Evolutionary conservation across 2,113 vertebrate genomes (phyloP).

Genomic region (Catharus fuscescens): DNA sequence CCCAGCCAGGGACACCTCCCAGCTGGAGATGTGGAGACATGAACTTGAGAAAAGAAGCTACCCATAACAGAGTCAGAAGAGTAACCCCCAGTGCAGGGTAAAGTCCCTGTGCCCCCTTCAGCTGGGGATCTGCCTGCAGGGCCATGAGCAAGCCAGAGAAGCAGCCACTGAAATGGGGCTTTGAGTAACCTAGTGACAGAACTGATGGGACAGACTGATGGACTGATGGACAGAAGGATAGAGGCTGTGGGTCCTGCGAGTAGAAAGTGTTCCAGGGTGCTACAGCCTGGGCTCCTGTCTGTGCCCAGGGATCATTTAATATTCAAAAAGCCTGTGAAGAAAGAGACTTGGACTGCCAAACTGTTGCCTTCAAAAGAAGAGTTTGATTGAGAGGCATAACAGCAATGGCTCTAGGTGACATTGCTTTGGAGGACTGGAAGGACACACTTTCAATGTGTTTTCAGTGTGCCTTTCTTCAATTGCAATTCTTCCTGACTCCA

Average conservation of each 20-base stretch:
- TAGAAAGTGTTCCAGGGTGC: neutral
- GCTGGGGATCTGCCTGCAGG: rapidly evolving
- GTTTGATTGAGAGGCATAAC: neutral
- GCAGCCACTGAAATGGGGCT: neutral
- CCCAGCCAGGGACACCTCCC: neutral
- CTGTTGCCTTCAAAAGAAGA: neutral
- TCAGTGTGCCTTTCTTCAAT: neutral
- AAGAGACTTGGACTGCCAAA: neutral
- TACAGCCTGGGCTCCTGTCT: neutral
- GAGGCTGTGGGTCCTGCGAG: neutral
- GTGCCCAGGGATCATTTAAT: neutral
- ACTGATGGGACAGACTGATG: neutral
- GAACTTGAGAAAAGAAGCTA: neutral
- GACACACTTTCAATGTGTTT: neutral
- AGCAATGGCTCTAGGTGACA: neutral
- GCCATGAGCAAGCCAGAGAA: rapidly evolving
- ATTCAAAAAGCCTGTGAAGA: neutral
- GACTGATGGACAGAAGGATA: neutral
- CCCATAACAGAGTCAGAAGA: neutral
- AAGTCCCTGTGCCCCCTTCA: neutral
- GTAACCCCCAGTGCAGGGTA: neutral
- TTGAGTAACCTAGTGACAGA: neutral
- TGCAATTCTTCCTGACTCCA: neutral
- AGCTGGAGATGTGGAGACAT: neutral
- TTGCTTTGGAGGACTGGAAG: neutral